Evolutionary conservation across 2,888 invertebrate species (phyloP).

Genomic region (Melipona bicolor): DNA sequence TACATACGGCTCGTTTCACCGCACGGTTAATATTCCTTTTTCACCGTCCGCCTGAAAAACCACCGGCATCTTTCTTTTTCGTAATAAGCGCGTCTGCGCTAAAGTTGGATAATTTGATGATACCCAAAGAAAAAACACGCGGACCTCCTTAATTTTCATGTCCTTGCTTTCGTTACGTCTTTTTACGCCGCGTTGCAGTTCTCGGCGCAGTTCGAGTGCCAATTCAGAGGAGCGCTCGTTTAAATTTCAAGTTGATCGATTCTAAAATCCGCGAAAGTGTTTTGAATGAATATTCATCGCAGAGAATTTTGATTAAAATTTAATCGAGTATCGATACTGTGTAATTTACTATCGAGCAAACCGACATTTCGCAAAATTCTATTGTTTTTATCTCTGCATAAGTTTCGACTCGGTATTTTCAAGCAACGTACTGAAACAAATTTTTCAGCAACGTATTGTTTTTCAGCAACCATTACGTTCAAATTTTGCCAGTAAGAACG

Average conservation of each 20-base stretch:
- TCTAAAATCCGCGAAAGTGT: no score
- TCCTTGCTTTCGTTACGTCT: background rate
- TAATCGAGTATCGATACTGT: no score
- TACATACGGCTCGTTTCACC: slow-evolving; percentile 43
- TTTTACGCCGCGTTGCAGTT: background rate
- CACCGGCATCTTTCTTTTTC: slow-evolving; percentile 47
- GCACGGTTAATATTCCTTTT: slow-evolving; percentile 61
- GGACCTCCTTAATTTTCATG: slow-evolving; percentile 30
- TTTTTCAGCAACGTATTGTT: no score
- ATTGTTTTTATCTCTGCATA: no score
- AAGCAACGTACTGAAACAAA: no score
- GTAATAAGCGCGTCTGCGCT: slow-evolving; percentile 45
- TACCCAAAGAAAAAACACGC: slow-evolving; percentile 18
- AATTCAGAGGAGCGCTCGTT: background rate
- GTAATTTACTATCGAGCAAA: no score
- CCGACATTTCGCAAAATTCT: no score
- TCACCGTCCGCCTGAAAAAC: slow-evolving; percentile 53
- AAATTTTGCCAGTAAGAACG: no score
- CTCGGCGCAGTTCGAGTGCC: background rate
- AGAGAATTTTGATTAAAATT: no score
- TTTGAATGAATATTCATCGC: no score
- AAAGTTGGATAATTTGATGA: slow-evolving; percentile 41
- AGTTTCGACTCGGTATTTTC: no score
- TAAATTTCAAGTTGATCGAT: background rate
- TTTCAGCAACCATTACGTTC: no score